Percentiles rank a stretch among this genome's conserved stretches.
Evolutionary conservation across 2,888 invertebrate species (phyloP).

Genomic region (Acanthoscelides obtectus): DNA sequence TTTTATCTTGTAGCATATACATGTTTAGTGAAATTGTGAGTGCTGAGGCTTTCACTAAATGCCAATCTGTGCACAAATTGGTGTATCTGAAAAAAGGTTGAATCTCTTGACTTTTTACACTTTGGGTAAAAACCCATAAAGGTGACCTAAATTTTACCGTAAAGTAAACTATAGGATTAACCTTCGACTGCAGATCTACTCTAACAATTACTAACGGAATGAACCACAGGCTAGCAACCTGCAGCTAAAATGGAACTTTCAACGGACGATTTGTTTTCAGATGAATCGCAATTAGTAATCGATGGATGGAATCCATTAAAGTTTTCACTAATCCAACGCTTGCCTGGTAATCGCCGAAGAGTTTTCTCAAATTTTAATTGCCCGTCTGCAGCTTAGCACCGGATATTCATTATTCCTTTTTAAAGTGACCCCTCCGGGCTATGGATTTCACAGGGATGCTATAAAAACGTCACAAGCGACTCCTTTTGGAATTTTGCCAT

Average conservation of each 20-base stretch:
- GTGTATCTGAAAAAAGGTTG: too few relatives aligned
- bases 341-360: not conserved
- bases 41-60: too few relatives aligned
- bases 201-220: not conserved
- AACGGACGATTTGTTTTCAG: not conserved
- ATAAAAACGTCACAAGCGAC: not conserved
- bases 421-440: not conserved
- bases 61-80: too few relatives aligned
- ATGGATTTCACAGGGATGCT: not conserved
- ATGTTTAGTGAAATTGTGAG: too few relatives aligned
- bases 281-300: not conserved
- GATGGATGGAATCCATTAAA: not conserved
- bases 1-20: too few relatives aligned
- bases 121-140: too few relatives aligned
- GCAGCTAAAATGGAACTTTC: not conserved
- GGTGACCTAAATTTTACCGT: too few relatives aligned
- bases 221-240: not conserved
- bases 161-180: too few relatives aligned
- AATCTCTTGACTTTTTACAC: too few relatives aligned
- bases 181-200: too few relatives aligned
- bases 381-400: not conserved
- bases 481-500: not conserved
- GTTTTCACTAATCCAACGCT: not conserved
- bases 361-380: not conserved
- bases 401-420: not conserved